These are phyloP conservation scores for Scolopax rusticola DNA, from an alignment of 2,797 vertebrate species.

Conservation along the genomic window DNA sequence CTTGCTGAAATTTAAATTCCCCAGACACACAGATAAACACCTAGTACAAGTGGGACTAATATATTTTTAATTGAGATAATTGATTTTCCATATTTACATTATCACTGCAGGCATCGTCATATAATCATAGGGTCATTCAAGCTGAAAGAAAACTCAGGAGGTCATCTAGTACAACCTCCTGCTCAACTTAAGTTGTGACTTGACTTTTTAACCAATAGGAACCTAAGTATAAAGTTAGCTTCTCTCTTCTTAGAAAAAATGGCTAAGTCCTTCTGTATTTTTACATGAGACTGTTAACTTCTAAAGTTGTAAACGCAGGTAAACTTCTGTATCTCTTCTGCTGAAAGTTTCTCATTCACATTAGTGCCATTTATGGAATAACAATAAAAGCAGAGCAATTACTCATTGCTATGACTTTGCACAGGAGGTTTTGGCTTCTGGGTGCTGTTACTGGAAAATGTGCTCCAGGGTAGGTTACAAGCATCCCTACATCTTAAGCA, in stretches of 20 bases:
- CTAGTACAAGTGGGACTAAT: background rate
- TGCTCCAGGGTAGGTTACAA: background rate
- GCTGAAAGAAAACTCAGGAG: background rate
- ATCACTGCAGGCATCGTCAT: background rate
- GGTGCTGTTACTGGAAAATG: background rate
- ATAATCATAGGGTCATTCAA: background rate
- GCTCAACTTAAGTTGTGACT: background rate
- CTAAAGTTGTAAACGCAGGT: background rate
- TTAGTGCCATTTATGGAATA: background rate
- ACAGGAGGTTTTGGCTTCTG: background rate
- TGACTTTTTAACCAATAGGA: background rate
- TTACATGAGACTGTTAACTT: background rate
- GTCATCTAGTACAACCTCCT: background rate
- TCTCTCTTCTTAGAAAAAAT: background rate
- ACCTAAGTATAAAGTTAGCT: background rate
- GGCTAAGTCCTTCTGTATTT: background rate
- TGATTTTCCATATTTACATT: background rate
- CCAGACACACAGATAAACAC: background rate
- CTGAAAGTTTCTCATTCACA: background rate
- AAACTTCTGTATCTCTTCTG: background rate
- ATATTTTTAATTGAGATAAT: background rate
- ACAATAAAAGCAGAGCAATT: background rate
- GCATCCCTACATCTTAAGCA: background rate
- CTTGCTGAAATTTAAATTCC: background rate
- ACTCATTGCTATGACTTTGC: background rate